phyloP scores from a whole-genome alignment of 2,888 invertebrate species.

The Neria commutata region DNA sequence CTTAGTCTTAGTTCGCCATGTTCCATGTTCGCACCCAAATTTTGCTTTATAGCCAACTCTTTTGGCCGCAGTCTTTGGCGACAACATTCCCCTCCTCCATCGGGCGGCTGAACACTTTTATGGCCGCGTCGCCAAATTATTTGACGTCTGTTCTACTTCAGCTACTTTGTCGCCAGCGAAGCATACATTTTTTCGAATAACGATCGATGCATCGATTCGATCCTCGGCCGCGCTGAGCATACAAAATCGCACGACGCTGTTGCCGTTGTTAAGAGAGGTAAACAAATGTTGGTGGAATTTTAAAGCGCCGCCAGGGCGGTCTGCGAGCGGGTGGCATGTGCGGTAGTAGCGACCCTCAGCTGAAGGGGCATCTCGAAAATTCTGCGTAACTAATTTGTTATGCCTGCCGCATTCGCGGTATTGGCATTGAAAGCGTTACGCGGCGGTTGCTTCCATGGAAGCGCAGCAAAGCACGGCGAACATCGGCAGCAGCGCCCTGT shows the following conservation, averaged over 20 bases:
- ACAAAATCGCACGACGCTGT: neutral
- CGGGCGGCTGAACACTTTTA: too few species aligned
- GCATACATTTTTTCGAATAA: neutral
- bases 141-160: slow-evolving; percentile 49
- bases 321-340: neutral
- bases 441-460: slow-evolving; percentile 14
- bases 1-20: neutral
- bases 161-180: neutral
- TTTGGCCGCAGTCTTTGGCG: neutral
- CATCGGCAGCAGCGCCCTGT: too few species aligned
- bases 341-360: neutral
- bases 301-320: neutral
- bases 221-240: too few species aligned
- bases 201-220: neutral
- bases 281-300: neutral
- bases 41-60: neutral
- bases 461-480: too few species aligned
- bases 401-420: slow-evolving; percentile 23
- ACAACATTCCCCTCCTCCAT: too few species aligned
- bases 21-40: slow-evolving; percentile 23
- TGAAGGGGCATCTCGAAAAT: slow-evolving; percentile 5
- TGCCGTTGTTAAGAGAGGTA: too few species aligned
- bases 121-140: slow-evolving; percentile 46
- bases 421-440: slow-evolving; percentile 22
- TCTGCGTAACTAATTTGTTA: slow-evolving; percentile 29